Base-by-base conservation (phyloP, 1,140 invertebrate genomes). In the Phymorhynchus buccinoides region DNA sequence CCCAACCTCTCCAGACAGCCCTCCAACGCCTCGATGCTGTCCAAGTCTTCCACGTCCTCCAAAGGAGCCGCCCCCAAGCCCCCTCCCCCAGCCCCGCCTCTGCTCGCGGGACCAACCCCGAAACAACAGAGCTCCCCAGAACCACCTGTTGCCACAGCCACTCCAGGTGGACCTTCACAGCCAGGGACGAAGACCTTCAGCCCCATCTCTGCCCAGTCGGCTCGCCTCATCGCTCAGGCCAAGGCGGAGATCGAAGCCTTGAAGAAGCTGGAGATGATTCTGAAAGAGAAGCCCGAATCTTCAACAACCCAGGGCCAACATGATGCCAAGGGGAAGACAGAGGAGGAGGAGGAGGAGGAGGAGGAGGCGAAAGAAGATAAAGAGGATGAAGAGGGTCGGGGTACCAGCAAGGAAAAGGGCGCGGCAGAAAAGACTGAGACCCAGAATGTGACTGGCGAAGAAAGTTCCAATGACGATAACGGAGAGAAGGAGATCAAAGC, bases 231-330 rank as follows among this genome's bases (percentile, higher is more conserved):
- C n/a, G 56, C 42, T 0, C 71, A 85, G 7, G 84, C 86, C 27
- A 83, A 77, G 68, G 81, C 79, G 39, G 84, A 88, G 62, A 41
- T 86, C 14, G 87, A 88, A 41, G 83, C 83, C n/a, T 30, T 88
- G 42, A 84, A 84, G 56, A 86, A 83, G 66, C 71, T 88, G 27
- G 77, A 88, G 77, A 68, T 73, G n/a, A 16, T 84, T 9, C 73
- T 85, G 48, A 86, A 81, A 32, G 41, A 81, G 27, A 71, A 35
- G 52, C 62, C 73, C 37, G 22, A 37, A n/a, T 66, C 3, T 42
- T 18, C 18, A 62, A 18, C n/a, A 27, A 0, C 32, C 52, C 27
- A 83, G n/a, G 16, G 12, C 27, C 22, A 66, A 66, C 16, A 66
- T 16, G 16, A n/a, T 66, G 14, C 78, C 12, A 44, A n/a, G n/a